Evolutionary conservation across 1,140 invertebrate species (phyloP), one percentile per base, ranked within the genome.

Genomic region (Anthonomus grandis): DNA sequence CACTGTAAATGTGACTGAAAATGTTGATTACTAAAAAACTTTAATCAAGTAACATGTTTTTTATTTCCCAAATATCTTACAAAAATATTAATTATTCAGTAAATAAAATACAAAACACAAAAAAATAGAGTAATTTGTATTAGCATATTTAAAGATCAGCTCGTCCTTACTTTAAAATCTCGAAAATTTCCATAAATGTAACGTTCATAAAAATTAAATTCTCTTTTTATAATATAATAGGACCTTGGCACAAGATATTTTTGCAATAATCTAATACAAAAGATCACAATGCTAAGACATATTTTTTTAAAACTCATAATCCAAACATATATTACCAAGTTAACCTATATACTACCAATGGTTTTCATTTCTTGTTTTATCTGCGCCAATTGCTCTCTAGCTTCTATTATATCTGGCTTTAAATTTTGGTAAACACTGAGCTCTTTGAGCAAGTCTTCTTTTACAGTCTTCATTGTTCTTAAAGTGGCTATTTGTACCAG

Each of bases 351-450:
- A n/a, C n/a, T n/a, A n/a, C 10, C n/a, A 2, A 10, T 17, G 10
- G 15, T 13, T 18, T 46, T 45, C 13, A 49, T 19, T 49, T 63
- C 42, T 36, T 55, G 41, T 49, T 63, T 63, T 6, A 59, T 17
- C 25, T 63, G 34, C 19, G 39, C 37, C 17, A 71, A 56, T 60
- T 71, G 67, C 46, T 67, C 46, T 6, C 46, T 59, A 8, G 69
- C 69, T 60, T 69, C 60, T 44, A 37, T 51, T 3, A 71, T 56
- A 49, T 68, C 57, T 8, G 64, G 66, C 54, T 66, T 70, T 13
- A 71, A 57, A 12, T 59, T 61, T 49, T 62, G 50, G 49, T 68
- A 71, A 12, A 42, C 38, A 21, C 50, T 58, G 19, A 67, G 44
- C 41, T 70, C 61, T 31, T 60, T 53, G 17, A 63, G 15, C 42